Evolutionary conservation across 2,888 invertebrate genomes (phyloP), one percentile per base, ranked within the genome.

Genomic region (Isoperla grammatica): DNA sequence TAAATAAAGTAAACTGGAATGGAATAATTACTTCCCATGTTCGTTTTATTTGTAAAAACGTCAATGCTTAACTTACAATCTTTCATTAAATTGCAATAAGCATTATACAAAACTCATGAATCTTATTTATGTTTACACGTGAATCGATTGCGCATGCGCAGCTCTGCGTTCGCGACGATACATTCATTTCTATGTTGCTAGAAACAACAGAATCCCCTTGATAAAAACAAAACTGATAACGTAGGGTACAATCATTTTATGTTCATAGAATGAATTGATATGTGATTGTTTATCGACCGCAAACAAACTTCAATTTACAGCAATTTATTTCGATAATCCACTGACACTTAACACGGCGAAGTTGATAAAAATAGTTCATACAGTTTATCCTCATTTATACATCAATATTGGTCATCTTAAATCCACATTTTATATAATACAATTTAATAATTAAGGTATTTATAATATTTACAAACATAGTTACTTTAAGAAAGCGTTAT

Each of bases 31-130:
- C 59, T 54, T 43, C 57, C 57, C 46, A 57, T 35, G 45, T 48
- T 57, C 39, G 43, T 54, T 59, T 54, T 59, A 50, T 62, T 62
- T 56, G 59, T 62, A 59, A 62, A 62, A 57, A 59, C 54, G 39
- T 59, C 45, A 29, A 57, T 57, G 20, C 35, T 57, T 55, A 39
- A 37, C 53, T 57, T 56, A 56, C 56, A 60, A 56, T 37, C 50
- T 17, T 50, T 49, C 39, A 39, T 50, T 56, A n/a, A 53, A 37
- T 53, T 50, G 54, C 61, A 61, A 45, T 22, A 57, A 57, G 57
- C 61, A 57, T 60, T 15, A 53, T 61, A 60, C 35, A 61, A 61
- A 61, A 61, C 46, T 49, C 54, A 42, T 57, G 20, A 22, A 54
- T 61, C 15, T 35, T 57, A 40, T 55, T 17, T 57, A 22, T 23